Evolutionary conservation across 2,113 vertebrate genomes (phyloP), one percentile per base, ranked within the genome.

Genomic region (Jaculus jaculus): DNA sequence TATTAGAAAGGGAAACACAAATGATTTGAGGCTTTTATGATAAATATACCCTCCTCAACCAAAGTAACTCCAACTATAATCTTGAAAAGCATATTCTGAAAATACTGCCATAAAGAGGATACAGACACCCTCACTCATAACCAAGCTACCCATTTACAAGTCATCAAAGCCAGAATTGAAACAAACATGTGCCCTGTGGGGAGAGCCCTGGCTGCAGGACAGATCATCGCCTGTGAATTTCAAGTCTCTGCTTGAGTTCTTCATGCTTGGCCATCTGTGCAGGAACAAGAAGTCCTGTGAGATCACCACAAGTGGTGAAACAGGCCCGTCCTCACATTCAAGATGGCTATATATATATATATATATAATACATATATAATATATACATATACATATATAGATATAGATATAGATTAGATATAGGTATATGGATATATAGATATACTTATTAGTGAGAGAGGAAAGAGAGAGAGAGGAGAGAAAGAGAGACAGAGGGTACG

Each of bases 1-100:
- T 58, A 84, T 72, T 54, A 74, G 58, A 96, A 97, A 95, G 24
- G 60, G 42, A 94, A 94, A 92, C 58, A 75, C 32, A 86, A 89
- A 90, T 73, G 81, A 66, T n/a, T 11, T 28, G 7, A 87, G 87
- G 84, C 39, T 77, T 92, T 85, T 80, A 83, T 37, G 28, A 30
- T 84, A 83, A 77, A n/a, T 86, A 30, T 75, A 68, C 12, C 47
- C 73, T 94, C 87, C 65, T 65, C 54, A 82, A 24, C 65, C 65
- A 93, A 94, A 24, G 58, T 58, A 82, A 90, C 90, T 85, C 20
- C 79, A 60, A 77, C 83, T 66, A 81, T 75, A 82, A 63, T 75
- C 74, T 95, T 94, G 71, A 82, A 90, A 83, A 34, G n/a, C 63
- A 88, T 21, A 74, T 63, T 94, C 68, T 61, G 79, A 72, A 96